phyloP scores from a whole-genome alignment of 2,113 vertebrate species.

The Equus przewalskii region DNA sequence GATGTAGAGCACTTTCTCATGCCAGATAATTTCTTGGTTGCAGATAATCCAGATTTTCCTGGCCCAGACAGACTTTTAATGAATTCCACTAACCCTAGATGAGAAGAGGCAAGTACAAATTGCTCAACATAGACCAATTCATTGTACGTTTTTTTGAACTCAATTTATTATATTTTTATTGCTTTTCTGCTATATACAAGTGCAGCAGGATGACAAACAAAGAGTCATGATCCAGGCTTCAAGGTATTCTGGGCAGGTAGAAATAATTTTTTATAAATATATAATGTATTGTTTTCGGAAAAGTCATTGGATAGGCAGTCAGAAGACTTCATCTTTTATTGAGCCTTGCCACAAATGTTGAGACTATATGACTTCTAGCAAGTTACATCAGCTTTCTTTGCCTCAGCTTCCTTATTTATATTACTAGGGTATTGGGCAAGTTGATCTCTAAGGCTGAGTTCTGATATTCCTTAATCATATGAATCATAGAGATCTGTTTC shows the following conservation, averaged over 20 bases:
- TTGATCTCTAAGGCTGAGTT: not conserved
- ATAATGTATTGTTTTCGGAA: not conserved
- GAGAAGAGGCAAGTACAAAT: not conserved
- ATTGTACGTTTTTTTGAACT: not conserved
- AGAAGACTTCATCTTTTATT: not conserved
- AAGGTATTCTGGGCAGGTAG: not conserved
- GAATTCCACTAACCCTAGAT: not conserved
- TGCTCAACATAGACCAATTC: not conserved
- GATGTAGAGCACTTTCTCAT: not conserved
- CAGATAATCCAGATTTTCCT: not conserved
- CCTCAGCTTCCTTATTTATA: not conserved
- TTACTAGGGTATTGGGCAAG: not conserved
- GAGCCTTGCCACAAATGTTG: not conserved
- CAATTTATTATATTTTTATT: not conserved
- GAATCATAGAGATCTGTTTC: not conserved
- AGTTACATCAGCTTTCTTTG: not conserved
- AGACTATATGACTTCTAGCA: not conserved
- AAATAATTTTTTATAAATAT: not conserved
- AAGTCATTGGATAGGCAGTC: not conserved
- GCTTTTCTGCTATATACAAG: not conserved
- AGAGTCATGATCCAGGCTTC: not conserved
- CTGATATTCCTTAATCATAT: not conserved
- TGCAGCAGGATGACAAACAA: not conserved
- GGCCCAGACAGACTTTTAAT: not conserved
- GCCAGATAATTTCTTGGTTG: not conserved